phyloP scores from a whole-genome alignment of 2,113 vertebrate genomes.

The Mus spicilegus region DNA sequence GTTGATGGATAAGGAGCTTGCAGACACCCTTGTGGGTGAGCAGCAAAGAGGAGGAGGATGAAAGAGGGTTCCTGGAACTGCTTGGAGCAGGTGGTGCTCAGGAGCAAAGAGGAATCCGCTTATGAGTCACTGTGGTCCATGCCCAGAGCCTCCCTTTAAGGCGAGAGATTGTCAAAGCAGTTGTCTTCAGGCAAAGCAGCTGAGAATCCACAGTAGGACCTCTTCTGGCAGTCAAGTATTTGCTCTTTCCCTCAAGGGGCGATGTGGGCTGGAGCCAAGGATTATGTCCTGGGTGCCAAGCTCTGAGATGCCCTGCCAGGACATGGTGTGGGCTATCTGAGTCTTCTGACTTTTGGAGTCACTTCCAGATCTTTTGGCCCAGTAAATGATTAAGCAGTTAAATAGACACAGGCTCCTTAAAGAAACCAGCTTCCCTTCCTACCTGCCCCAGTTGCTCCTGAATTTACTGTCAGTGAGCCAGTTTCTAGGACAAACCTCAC shows the following conservation, averaged over 20 bases:
- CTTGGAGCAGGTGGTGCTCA: background rate
- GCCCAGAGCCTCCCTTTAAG: background rate
- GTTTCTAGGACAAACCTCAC: constrained; percentile 64
- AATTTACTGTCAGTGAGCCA: constrained; percentile 71
- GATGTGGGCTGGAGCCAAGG: background rate
- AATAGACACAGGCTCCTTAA: constrained; percentile 71
- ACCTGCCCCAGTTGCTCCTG: constrained; percentile 74
- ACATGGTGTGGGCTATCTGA: background rate
- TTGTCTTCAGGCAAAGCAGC: background rate
- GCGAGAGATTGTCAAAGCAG: background rate
- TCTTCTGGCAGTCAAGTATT: rapidly evolving
- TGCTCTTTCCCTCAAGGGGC: background rate
- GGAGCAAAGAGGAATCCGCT: background rate
- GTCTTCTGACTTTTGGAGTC: constrained; percentile 50
- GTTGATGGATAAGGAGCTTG: background rate
- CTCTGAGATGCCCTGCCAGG: background rate
- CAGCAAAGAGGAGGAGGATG: background rate
- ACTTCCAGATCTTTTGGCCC: constrained; percentile 63
- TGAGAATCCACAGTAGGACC: background rate
- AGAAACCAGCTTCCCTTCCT: constrained; percentile 47
- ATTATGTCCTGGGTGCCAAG: background rate
- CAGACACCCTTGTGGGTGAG: background rate
- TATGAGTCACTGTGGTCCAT: rapidly evolving
- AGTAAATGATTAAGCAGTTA: constrained; percentile 64
- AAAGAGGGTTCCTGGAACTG: background rate